Percentiles rank a stretch among this genome's conserved stretches.
These are phyloP conservation scores for Halcyon senegalensis DNA, from an alignment of 2,113 vertebrate genomes.

Conservation along the genomic window DNA sequence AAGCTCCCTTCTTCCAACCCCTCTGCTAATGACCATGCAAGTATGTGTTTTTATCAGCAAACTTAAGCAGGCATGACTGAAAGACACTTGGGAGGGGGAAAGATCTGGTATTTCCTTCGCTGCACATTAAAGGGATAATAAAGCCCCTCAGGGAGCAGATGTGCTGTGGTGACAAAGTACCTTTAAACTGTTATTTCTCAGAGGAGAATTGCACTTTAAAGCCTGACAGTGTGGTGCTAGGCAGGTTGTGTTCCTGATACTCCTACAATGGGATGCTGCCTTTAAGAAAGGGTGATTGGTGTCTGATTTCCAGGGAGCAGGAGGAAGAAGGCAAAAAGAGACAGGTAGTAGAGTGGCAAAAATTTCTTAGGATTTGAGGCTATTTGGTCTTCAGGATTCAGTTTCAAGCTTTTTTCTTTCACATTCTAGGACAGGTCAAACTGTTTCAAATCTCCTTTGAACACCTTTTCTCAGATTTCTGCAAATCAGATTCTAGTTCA, in stretches of 20 bases:
- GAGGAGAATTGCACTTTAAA: background rate
- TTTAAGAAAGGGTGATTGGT: background rate
- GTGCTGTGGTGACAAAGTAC: conserved; percentile 28
- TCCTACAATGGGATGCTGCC: background rate
- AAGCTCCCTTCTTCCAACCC: background rate
- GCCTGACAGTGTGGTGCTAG: background rate
- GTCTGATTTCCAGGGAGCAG: background rate
- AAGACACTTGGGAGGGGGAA: background rate
- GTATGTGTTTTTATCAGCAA: conserved; percentile 51
- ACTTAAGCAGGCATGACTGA: conserved; percentile 51
- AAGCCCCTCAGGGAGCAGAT: conserved; percentile 22
- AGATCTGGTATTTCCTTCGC: background rate
- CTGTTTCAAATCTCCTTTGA: background rate
- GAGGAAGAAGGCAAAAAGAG: background rate
- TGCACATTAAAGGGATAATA: conserved; percentile 27
- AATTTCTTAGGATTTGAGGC: background rate
- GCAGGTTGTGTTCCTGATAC: background rate
- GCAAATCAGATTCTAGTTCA: background rate
- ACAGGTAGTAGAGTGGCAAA: background rate
- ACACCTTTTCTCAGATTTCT: background rate
- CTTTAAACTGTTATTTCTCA: conserved; percentile 40
- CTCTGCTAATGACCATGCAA: conserved; percentile 35
- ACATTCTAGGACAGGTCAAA: background rate
- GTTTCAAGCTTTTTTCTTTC: background rate
- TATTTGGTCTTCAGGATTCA: background rate